Conservation (phyloP, 2,113 vertebrate species). For the Pungitius pungitius region DNA sequence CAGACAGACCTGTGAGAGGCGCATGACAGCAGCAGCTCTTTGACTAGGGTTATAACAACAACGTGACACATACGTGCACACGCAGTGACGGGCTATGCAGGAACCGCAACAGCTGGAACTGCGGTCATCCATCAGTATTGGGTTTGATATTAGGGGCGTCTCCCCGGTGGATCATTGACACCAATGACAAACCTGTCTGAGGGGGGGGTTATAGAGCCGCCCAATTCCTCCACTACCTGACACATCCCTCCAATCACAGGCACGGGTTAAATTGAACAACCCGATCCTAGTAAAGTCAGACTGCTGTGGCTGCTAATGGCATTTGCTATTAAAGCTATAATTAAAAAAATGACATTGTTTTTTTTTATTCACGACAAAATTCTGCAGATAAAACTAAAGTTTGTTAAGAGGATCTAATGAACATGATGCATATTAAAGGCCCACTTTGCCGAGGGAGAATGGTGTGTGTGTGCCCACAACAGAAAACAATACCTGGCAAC, state of each 20-base stretch:
- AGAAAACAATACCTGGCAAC: conserved; percentile 77
- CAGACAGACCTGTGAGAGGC: conserved; percentile 13
- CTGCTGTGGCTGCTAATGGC: conserved; percentile 14
- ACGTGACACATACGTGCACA: conserved; percentile 22
- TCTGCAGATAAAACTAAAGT: conserved; percentile 12
- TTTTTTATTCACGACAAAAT: conserved; percentile 8
- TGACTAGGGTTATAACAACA: conserved; percentile 31
- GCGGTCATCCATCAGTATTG: conserved; percentile 75
- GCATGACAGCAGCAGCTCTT: conserved; percentile 22
- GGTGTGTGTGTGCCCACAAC: conserved; percentile 51
- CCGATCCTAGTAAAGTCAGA: conserved; percentile 41
- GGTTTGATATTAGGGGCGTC: conserved; percentile 72
- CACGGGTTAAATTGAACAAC: conserved; percentile 47
- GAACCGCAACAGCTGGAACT: conserved; percentile 74
- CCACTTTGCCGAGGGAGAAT: conserved; percentile 45
- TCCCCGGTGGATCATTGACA: conserved; percentile 78
- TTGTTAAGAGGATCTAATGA: conserved; percentile 30
- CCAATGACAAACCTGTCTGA: conserved; percentile 78
- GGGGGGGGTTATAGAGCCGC: conserved; percentile 77
- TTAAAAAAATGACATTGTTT: conserved; percentile 29
- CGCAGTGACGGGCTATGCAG: conserved; percentile 60
- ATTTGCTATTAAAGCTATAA: conserved; percentile 49
- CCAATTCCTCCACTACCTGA: conserved; percentile 59
- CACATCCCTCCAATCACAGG: conserved; percentile 63
- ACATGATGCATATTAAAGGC: conserved; percentile 46